Conservation (phyloP, 2,888 invertebrate species). For the Aricia artaxerxes region DNA sequence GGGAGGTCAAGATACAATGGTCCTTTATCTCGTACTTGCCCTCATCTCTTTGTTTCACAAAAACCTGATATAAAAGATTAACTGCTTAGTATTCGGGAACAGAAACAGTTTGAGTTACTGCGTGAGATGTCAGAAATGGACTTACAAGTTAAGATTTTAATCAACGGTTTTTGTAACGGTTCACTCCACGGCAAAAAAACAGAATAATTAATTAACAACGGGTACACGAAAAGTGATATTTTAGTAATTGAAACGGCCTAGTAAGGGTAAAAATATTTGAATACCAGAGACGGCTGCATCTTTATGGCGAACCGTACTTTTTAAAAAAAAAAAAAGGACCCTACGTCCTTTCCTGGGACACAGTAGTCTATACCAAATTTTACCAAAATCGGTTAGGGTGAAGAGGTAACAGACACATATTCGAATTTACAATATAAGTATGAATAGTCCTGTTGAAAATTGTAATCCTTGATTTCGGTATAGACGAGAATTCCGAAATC, state of each 20-base stretch:
- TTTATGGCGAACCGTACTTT: background rate
- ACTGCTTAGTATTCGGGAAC: conserved; percentile 76
- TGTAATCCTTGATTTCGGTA: background rate
- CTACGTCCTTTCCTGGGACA: background rate
- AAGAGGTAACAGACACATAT: too few relatives aligned
- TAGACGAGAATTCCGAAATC: background rate
- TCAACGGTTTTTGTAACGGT: conserved; percentile 4
- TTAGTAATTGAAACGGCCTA: background rate
- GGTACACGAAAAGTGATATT: background rate
- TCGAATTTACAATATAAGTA: too few relatives aligned
- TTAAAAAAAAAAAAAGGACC: too few relatives aligned
- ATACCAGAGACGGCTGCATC: too few relatives aligned
- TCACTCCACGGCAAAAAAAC: conserved; percentile 5
- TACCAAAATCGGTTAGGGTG: too few relatives aligned
- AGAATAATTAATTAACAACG: conserved; percentile 6
- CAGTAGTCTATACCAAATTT: background rate
- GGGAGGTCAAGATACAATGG: conserved; percentile 56
- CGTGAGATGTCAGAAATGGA: conserved; percentile 56
- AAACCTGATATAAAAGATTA: conserved; percentile 79
- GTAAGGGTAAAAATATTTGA: background rate
- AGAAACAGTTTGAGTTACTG: conserved; percentile 53
- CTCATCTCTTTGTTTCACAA: conserved; percentile 77
- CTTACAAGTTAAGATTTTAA: conserved; percentile 38
- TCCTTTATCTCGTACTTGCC: conserved; percentile 65
- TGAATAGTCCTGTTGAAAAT: too few relatives aligned